Evolutionary conservation across 1,140 invertebrate species (phyloP).

Genomic region (Chymomyza costata): DNA sequence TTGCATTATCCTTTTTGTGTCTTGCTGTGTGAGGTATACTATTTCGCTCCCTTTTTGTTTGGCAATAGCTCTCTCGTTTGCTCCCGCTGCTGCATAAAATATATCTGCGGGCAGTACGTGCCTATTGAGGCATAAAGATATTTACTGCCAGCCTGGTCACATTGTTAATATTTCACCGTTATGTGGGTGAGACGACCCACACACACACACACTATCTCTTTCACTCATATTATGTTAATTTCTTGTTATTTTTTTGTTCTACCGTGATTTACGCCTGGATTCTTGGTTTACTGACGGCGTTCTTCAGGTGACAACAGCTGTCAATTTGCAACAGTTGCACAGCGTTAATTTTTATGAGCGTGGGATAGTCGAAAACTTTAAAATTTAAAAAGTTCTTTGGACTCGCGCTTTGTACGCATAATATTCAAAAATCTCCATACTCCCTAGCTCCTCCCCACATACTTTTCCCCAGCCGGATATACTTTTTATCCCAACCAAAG

Average conservation of each 20-base stretch:
- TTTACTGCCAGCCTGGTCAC: neutral
- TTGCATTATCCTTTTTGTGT: conserved; percentile 37
- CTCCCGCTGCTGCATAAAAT: neutral
- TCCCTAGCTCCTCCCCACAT: neutral
- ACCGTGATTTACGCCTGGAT: conserved; percentile 47
- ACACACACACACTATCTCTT: neutral
- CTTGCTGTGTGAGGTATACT: too few species aligned
- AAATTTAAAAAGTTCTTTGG: neutral
- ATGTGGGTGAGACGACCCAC: conserved; percentile 35
- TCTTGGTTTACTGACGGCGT: conserved; percentile 13
- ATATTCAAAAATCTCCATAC: neutral
- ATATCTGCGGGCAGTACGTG: conserved; percentile 45
- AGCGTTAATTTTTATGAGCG: conserved; percentile 10
- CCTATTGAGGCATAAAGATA: conserved; percentile 11
- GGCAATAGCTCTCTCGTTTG: neutral
- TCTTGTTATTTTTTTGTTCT: conserved; percentile 7
- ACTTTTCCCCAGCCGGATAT: conserved; percentile 26
- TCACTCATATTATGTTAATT: conserved; percentile 62
- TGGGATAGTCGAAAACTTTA: conserved; percentile 14
- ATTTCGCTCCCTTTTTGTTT: neutral
- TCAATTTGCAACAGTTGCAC: conserved; percentile 37
- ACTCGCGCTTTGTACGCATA: conserved; percentile 5
- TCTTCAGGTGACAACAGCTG: conserved; percentile 65
- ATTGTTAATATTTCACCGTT: conserved; percentile 48
- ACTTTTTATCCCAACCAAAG: conserved; percentile 12